Evolutionary conservation across 1,140 invertebrate species (phyloP).

Genomic region (Parapsyche elsis): DNA sequence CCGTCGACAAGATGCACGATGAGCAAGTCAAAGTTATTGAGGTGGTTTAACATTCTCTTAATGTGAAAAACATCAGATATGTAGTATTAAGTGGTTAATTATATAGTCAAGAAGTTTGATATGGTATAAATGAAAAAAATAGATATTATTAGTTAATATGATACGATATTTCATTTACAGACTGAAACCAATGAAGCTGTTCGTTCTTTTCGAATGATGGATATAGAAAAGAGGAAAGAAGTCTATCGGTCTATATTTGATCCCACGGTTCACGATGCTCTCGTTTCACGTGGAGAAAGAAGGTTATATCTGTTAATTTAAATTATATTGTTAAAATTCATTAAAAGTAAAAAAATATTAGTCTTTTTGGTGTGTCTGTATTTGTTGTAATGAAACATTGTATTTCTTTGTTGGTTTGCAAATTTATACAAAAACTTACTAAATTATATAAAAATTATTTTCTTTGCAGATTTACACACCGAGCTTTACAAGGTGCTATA

Average conservation of each 20-base stretch:
- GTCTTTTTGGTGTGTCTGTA: background rate
- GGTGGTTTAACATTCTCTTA: conserved; percentile 59
- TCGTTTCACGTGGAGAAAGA: conserved; percentile 86
- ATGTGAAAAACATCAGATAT: background rate
- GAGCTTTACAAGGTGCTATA: conserved; percentile 93
- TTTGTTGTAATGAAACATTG: too few relatives aligned
- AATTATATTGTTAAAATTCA: background rate
- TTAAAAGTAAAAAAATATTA: background rate
- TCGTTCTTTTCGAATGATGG: conserved; percentile 72
- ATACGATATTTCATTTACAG: conserved; percentile 57
- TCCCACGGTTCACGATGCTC: conserved; percentile 80
- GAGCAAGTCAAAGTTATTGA: conserved; percentile 74
- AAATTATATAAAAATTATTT: conserved; percentile 15
- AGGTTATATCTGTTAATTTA: conserved; percentile 56
- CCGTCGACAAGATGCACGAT: conserved; percentile 80
- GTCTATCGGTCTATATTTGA: conserved; percentile 93
- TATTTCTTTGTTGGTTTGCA: too few relatives aligned
- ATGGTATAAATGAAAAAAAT: conserved; percentile 5
- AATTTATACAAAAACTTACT: too few relatives aligned
- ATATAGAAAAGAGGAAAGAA: conserved; percentile 81
- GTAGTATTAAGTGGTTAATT: too few relatives aligned
- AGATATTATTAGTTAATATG: background rate
- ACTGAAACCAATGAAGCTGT: conserved; percentile 69
- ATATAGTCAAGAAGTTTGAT: background rate
- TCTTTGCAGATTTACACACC: conserved; percentile 81